A percentile compares a stretch with the other conserved stretches of the same genome.
Evolutionary conservation across 37 sponge, comb jelly and placozoan species (phyloP).

Genomic region (Beroe ovata): DNA sequence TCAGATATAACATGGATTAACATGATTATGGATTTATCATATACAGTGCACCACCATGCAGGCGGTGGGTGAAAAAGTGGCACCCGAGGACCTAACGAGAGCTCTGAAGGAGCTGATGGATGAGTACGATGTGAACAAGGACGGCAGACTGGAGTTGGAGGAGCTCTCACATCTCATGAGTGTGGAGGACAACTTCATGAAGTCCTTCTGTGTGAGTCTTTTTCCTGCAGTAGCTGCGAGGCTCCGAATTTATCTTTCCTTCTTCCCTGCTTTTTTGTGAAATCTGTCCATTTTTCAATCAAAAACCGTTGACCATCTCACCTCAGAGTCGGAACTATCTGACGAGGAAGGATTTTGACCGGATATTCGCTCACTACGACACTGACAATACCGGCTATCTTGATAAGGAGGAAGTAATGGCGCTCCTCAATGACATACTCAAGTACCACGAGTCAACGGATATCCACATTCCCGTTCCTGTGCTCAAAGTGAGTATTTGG

Average conservation of each 20-base stretch:
- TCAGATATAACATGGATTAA: too few species aligned
- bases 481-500: conserved; percentile 27
- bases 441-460: conserved; percentile 57
- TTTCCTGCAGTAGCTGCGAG: too few species aligned
- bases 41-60: too few species aligned
- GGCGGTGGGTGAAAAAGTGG: conserved; percentile 35
- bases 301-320: too few species aligned
- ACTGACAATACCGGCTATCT: conserved; percentile 58
- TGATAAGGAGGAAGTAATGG: conserved; percentile 66
- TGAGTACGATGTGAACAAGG: conserved; percentile 61
- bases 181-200: conserved; percentile 68
- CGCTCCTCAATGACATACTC: conserved; percentile 54
- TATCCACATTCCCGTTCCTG: conserved; percentile 51
- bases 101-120: conserved; percentile 18
- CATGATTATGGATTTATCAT: too few species aligned
- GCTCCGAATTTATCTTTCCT: too few species aligned
- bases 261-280: too few species aligned
- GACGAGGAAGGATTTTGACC: conserved; percentile 58
- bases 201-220: conserved; percentile 60
- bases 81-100: not conserved
- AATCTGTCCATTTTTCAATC: too few species aligned
- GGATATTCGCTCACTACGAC: conserved; percentile 66
- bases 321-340: conserved; percentile 33
- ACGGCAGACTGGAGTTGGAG: conserved; percentile 53
- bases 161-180: conserved; percentile 58